Evolutionary conservation across 2,797 vertebrate species (phyloP).

Genomic region (Mormyrus proboscirostris): DNA sequence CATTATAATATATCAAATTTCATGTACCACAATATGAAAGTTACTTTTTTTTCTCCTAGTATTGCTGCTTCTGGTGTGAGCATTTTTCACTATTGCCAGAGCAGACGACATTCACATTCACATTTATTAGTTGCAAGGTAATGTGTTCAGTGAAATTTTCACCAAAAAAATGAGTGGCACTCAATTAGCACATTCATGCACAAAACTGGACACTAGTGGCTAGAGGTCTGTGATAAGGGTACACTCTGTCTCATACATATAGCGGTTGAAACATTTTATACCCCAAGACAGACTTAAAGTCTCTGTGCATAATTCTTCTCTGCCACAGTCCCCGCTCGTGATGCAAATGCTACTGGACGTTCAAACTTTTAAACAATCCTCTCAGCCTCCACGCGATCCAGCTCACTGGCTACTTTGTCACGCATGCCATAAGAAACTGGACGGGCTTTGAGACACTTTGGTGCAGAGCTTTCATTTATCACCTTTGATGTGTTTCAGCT

Average conservation of each 20-base stretch:
- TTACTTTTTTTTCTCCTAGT: background rate
- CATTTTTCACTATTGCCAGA: background rate
- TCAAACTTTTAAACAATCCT: background rate
- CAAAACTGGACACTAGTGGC: background rate
- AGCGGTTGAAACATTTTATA: background rate
- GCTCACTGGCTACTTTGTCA: background rate
- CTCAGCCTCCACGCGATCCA: background rate
- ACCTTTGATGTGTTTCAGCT: background rate
- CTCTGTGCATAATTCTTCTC: background rate
- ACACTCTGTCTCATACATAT: background rate
- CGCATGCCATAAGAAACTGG: background rate
- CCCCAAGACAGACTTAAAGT: background rate
- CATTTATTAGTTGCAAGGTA: background rate
- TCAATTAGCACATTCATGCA: background rate
- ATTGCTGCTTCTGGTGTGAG: background rate
- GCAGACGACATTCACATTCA: background rate
- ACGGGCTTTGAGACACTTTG: background rate
- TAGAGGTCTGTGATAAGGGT: background rate
- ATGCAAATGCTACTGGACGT: background rate
- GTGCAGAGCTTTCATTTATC: background rate
- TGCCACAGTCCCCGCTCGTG: background rate
- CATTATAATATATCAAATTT: background rate
- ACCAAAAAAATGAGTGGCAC: background rate
- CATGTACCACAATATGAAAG: background rate
- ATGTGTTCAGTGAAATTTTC: background rate